Percentiles rank a stretch among this genome's conserved stretches.
These are phyloP conservation scores for Phylloscopus trochiloides DNA, from an alignment of 2,113 vertebrate genomes.

Conservation along the genomic window DNA sequence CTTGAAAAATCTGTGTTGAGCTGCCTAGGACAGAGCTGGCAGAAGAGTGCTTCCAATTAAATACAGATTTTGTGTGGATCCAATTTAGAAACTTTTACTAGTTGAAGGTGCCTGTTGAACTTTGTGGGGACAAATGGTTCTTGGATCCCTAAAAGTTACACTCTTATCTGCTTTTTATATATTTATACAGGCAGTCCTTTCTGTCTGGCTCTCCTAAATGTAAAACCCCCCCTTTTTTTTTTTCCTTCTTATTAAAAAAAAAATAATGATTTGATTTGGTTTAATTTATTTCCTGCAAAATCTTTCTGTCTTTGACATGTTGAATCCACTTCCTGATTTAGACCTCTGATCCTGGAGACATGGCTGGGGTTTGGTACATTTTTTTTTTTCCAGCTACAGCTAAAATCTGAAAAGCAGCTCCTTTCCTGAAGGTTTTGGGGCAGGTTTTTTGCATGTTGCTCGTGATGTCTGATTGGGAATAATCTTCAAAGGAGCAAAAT, in stretches of 20 bases:
- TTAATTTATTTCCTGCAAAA: constrained; percentile 2
- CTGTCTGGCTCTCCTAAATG: neutral
- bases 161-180: neutral
- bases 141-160: neutral
- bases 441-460: neutral
- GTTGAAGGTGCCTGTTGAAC: constrained; percentile 25
- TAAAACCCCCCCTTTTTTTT: neutral
- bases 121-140: constrained; percentile 3
- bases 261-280: neutral
- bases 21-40: neutral
- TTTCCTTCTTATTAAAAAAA: neutral
- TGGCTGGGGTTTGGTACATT: neutral
- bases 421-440: neutral
- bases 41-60: constrained; percentile 50
- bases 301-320: neutral
- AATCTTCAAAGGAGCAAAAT: neutral
- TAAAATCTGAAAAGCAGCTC: neutral
- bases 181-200: neutral
- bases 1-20: constrained; percentile 13
- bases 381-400: neutral
- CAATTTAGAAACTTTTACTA: constrained; percentile 12
- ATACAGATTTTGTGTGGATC: neutral
- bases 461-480: neutral
- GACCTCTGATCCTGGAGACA: neutral
- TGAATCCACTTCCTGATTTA: neutral